Evolutionary conservation across 2,888 invertebrate genomes (phyloP).

Genomic region (Crossocerus cetratus): DNA sequence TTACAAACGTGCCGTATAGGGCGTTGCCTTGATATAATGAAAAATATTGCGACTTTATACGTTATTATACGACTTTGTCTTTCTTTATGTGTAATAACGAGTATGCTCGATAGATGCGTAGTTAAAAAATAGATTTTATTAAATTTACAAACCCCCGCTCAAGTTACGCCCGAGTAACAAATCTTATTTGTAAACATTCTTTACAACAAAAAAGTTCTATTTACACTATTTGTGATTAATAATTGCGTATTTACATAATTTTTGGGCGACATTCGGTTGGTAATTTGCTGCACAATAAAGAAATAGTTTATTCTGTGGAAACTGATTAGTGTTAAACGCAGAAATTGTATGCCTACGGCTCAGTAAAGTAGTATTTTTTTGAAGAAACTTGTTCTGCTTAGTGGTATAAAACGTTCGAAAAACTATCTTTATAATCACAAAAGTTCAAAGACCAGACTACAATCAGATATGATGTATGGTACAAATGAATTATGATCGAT

Average conservation of each 20-base stretch:
- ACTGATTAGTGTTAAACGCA: too few relatives aligned
- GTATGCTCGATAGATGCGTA: slow-evolving; percentile 19
- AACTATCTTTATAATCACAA: too few relatives aligned
- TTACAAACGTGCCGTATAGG: neutral
- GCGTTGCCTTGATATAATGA: slow-evolving; percentile 6
- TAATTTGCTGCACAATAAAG: too few relatives aligned
- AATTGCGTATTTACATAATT: neutral
- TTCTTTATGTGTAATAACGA: slow-evolving; percentile 20
- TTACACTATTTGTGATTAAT: slow-evolving; percentile 26
- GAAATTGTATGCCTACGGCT: too few relatives aligned
- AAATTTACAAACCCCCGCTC: slow-evolving; percentile 13
- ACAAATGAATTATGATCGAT: too few relatives aligned
- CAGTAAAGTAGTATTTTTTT: too few relatives aligned
- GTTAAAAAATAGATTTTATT: slow-evolving; percentile 26
- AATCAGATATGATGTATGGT: too few relatives aligned
- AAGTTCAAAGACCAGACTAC: too few relatives aligned
- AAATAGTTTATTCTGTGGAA: too few relatives aligned
- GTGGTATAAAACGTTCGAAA: too few relatives aligned
- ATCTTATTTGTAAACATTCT: slow-evolving; percentile 23
- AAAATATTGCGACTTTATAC: slow-evolving; percentile 2
- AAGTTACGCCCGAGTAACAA: slow-evolving; percentile 17
- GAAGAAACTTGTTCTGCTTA: too few relatives aligned
- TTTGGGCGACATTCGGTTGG: too few relatives aligned
- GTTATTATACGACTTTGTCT: neutral
- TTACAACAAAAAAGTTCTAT: slow-evolving; percentile 32